A percentile compares a stretch with the other conserved stretches of the same genome.
These are phyloP conservation scores for Brienomyrus longianalis DNA, from an alignment of 2,113 vertebrate genomes.

Conservation along the genomic window DNA sequence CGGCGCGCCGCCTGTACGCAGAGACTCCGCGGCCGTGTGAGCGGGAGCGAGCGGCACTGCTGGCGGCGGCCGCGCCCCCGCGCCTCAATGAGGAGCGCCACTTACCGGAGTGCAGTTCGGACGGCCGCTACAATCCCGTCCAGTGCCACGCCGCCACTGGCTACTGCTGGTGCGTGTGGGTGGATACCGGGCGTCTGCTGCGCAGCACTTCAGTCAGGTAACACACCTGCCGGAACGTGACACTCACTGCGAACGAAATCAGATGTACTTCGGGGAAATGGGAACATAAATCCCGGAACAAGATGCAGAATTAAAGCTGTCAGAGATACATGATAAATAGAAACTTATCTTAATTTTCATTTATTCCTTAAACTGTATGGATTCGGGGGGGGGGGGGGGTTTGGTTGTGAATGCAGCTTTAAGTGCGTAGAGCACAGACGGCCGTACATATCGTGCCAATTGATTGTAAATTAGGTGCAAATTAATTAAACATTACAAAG, in stretches of 20 bases:
- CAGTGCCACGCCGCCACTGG: constrained; percentile 75
- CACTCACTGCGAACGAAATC: neutral
- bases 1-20: neutral
- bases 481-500: neutral
- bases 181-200: constrained; percentile 73
- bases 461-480: neutral
- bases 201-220: constrained; percentile 77
- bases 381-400: neutral
- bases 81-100: constrained; percentile 66
- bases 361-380: neutral
- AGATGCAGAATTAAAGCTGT: neutral
- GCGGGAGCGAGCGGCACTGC: constrained; percentile 66
- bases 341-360: neutral
- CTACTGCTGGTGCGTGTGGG: constrained; percentile 83
- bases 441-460: neutral
- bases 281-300: neutral
- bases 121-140: constrained; percentile 73
- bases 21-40: constrained; percentile 62
- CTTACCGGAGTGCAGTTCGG: constrained; percentile 75
- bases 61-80: constrained; percentile 61
- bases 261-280: neutral
- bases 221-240: neutral
- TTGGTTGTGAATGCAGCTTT: neutral
- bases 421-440: neutral
- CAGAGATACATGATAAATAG: neutral